A percentile compares a stretch with the other conserved stretches of the same genome.
Evolutionary conservation across 2,888 invertebrate genomes (phyloP).

Genomic region (Conistra vaccinii): DNA sequence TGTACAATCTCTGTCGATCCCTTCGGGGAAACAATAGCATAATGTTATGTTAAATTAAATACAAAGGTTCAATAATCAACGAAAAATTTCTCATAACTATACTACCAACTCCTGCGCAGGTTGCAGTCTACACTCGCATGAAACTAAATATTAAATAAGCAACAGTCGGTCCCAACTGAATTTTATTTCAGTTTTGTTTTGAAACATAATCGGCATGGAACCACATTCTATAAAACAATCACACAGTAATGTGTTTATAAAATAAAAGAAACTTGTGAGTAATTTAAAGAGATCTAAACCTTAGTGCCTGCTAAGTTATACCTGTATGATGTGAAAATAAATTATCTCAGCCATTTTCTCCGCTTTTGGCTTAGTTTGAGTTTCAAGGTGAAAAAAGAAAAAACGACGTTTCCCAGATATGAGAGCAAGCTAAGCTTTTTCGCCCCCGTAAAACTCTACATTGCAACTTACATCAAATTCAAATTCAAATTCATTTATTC

Average conservation of each 20-base stretch:
- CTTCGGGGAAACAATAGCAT: no score
- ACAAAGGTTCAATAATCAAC: no score
- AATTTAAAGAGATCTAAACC: conserved; percentile 9
- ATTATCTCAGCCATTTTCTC: not conserved
- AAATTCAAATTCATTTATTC: no score
- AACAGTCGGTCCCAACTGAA: not conserved
- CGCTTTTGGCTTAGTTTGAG: not conserved
- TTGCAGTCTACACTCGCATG: not conserved
- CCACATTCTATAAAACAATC: conserved; percentile 37
- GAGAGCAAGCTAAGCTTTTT: no score
- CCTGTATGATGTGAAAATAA: not conserved
- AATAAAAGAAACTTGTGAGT: not conserved
- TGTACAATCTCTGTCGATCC: no score
- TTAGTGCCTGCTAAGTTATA: not conserved
- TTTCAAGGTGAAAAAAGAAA: no score
- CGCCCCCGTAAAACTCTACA: no score
- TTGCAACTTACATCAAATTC: no score
- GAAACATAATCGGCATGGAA: conserved; percentile 34
- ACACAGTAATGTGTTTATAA: conserved; percentile 16
- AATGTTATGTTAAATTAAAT: no score
- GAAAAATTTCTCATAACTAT: not conserved
- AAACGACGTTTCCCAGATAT: no score
- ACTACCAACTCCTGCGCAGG: not conserved
- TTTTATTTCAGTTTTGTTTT: conserved; percentile 37
- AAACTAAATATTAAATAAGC: conserved; percentile 14